Conservation (phyloP, 64 coral and sea anemone genomes). For the Acropora tenuis region DNA sequence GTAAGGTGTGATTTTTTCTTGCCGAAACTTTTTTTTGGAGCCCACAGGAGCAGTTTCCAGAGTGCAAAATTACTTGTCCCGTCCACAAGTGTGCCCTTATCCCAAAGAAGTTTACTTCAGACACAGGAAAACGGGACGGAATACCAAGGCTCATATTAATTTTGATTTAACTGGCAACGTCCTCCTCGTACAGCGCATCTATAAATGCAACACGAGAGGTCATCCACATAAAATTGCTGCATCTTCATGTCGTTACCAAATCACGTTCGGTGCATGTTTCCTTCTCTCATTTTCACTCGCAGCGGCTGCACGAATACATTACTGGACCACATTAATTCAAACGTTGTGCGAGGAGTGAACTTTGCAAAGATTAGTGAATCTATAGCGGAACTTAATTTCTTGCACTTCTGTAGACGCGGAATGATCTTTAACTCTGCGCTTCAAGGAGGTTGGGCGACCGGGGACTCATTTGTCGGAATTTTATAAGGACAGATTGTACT, state of each 20-base stretch:
- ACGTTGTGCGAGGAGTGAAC: slow-evolving; percentile 58
- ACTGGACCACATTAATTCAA: slow-evolving; percentile 46
- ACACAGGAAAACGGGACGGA: neutral
- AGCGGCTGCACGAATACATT: slow-evolving; percentile 47
- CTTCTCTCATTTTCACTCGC: slow-evolving; percentile 21
- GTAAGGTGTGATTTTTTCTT: neutral
- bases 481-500: slow-evolving; percentile 31
- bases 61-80: neutral
- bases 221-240: slow-evolving; percentile 50
- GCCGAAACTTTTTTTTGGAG: neutral
- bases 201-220: neutral
- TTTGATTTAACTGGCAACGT: slow-evolving; percentile 7
- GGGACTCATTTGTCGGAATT: neutral
- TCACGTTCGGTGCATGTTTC: slow-evolving; percentile 12
- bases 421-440: neutral
- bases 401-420: slow-evolving; percentile 31
- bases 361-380: slow-evolving; percentile 53
- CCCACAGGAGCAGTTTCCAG: neutral
- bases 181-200: too few species aligned
- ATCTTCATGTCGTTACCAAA: neutral
- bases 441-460: neutral
- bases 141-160: slow-evolving; percentile 16
- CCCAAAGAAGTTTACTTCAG: neutral
- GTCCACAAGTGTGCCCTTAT: neutral
- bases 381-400: slow-evolving; percentile 6